phyloP scores from a whole-genome alignment of 2,888 invertebrate genomes.

The Serripes groenlandicus region DNA sequence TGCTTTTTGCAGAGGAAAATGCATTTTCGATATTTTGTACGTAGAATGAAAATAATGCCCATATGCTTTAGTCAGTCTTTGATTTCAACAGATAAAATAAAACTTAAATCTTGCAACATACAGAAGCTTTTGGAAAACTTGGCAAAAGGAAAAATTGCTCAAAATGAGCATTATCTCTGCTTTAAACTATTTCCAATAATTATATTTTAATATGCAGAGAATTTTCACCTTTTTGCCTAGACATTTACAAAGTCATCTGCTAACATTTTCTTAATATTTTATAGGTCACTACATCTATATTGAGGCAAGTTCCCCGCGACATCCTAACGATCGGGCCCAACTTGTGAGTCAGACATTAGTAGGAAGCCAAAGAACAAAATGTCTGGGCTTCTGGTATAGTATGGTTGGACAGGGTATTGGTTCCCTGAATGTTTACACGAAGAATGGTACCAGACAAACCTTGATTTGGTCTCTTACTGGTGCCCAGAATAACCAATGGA shows the following conservation, averaged over 20 bases:
- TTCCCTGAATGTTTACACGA: conserved; percentile 74
- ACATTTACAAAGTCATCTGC: too few relatives aligned
- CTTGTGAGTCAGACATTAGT: conserved; percentile 74
- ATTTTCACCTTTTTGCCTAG: too few relatives aligned
- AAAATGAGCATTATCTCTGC: not conserved
- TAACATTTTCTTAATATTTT: too few relatives aligned
- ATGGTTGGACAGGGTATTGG: conserved; percentile 80
- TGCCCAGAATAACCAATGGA: conserved; percentile 71
- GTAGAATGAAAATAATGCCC: too few relatives aligned
- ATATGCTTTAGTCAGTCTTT: too few relatives aligned
- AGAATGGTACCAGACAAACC: conserved; percentile 42
- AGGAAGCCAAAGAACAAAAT: conserved; percentile 39
- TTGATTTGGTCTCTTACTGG: conserved; percentile 74
- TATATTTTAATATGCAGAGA: too few relatives aligned
- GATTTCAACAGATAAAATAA: not conserved
- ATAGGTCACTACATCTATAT: conserved; percentile 81
- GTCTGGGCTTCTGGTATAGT: conserved; percentile 82
- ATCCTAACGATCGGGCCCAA: conserved; percentile 75
- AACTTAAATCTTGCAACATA: not conserved
- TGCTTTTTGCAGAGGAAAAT: too few relatives aligned
- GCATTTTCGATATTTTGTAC: too few relatives aligned
- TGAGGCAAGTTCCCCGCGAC: conserved; percentile 76
- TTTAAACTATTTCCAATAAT: too few relatives aligned
- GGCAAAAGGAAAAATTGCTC: not conserved
- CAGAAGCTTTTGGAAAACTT: not conserved